These are phyloP conservation scores for Catamblyrhynchus diadema DNA, from an alignment of 2,797 vertebrate species.

Conservation along the genomic window DNA sequence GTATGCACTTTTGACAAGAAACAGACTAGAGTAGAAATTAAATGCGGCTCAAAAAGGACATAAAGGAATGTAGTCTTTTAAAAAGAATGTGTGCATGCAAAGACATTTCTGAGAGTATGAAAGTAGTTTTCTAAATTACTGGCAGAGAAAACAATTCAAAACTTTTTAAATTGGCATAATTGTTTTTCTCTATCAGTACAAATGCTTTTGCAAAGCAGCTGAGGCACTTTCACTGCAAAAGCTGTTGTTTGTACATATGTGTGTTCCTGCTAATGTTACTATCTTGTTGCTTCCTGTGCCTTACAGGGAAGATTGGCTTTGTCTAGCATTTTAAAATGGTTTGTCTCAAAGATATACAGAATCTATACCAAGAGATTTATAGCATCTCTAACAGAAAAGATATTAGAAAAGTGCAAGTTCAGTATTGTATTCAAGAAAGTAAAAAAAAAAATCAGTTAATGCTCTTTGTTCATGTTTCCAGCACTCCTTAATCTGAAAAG, in stretches of 20 bases:
- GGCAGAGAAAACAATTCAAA: background rate
- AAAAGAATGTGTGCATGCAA: background rate
- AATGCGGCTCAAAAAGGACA: background rate
- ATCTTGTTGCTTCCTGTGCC: background rate
- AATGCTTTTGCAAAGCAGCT: background rate
- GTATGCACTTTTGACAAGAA: constrained; percentile 26
- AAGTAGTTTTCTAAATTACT: background rate
- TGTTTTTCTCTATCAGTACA: background rate
- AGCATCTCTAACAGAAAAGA: background rate
- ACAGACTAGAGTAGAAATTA: background rate
- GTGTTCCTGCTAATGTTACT: background rate
- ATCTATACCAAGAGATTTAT: background rate
- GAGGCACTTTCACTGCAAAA: background rate
- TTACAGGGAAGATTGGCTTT: background rate
- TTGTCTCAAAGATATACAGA: background rate
- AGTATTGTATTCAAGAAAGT: background rate
- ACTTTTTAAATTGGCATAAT: background rate
- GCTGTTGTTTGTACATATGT: background rate
- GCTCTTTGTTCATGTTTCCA: background rate
- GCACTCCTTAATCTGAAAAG: background rate
- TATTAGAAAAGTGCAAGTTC: background rate
- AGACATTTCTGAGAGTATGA: background rate
- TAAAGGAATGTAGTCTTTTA: background rate
- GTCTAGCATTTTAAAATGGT: background rate
- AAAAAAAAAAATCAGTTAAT: background rate